Evolutionary conservation across 1,140 invertebrate species (phyloP).

Genomic region (Calycopis cecrops): DNA sequence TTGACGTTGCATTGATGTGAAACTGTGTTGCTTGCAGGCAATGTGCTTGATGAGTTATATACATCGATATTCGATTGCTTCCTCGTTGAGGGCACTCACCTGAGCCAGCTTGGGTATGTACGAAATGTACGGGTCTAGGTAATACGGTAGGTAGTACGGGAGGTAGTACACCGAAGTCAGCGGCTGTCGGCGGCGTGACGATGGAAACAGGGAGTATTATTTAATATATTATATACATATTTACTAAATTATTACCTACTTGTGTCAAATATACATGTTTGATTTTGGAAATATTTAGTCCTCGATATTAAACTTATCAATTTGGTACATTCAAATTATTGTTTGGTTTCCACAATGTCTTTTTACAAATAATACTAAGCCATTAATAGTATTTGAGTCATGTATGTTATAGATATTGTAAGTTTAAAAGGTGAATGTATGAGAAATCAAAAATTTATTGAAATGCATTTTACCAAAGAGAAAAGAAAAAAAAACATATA

Average conservation of each 20-base stretch:
- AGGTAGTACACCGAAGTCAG: constrained; percentile 62
- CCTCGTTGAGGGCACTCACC: constrained; percentile 41
- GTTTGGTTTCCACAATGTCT: too few species aligned
- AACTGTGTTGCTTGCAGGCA: constrained; percentile 2
- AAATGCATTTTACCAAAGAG: too few species aligned
- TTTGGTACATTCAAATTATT: too few species aligned
- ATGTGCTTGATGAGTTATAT: constrained; percentile 22
- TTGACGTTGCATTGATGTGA: not conserved
- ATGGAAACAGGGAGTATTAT: constrained; percentile 29
- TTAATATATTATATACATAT: constrained; percentile 11
- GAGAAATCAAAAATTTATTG: too few species aligned
- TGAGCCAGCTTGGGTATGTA: constrained; percentile 62
- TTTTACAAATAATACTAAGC: too few species aligned
- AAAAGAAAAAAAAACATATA: too few species aligned
- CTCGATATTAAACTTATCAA: too few species aligned
- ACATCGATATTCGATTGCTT: constrained; percentile 23
- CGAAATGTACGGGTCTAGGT: constrained; percentile 56
- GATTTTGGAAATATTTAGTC: too few species aligned
- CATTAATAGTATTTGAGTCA: too few species aligned
- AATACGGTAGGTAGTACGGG: constrained; percentile 51
- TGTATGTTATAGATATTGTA: too few species aligned
- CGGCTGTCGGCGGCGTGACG: constrained; percentile 44
- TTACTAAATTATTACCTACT: not conserved
- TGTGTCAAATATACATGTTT: too few species aligned
- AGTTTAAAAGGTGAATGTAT: too few species aligned